These are phyloP conservation scores for Panagrolaimus sp. DNA, from an alignment of 1,140 invertebrate genomes.

Conservation along the genomic window DNA sequence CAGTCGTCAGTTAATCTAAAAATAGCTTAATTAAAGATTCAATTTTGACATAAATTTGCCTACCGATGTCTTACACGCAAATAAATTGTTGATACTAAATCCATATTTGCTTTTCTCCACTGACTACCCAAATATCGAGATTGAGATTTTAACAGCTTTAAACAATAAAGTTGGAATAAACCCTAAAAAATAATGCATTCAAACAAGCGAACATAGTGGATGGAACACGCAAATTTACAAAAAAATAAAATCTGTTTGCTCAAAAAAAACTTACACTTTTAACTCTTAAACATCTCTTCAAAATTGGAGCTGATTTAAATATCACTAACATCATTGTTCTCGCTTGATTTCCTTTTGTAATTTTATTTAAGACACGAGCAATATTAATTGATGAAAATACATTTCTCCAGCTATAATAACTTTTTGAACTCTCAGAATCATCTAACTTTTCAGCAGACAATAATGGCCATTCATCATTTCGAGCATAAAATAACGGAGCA, in stretches of 20 bases:
- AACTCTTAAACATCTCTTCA: constrained; percentile 86
- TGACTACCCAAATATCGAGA: constrained; percentile 96
- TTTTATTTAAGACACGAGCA: constrained; percentile 89
- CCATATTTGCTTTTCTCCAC: constrained; percentile 99
- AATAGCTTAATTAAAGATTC: background rate
- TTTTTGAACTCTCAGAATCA: constrained; percentile 38
- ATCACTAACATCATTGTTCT: constrained; percentile 99
- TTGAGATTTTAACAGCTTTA: constrained; percentile 98
- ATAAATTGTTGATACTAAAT: constrained; percentile 97
- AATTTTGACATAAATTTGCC: constrained; percentile 59
- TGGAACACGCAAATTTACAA: too few species aligned
- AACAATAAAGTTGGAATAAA: constrained; percentile 94
- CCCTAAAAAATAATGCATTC: constrained; percentile 66
- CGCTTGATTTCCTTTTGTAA: constrained; percentile 98
- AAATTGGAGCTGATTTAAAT: constrained; percentile 95
- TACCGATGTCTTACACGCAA: constrained; percentile 78
- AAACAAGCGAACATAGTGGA: too few species aligned
- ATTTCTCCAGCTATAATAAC: constrained; percentile 85
- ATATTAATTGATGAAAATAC: constrained; percentile 96
- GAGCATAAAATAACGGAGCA: too few species aligned
- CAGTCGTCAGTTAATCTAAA: constrained; percentile 89
- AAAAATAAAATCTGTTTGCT: too few species aligned
- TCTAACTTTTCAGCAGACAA: constrained; percentile 80
- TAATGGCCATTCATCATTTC: constrained; percentile 73
- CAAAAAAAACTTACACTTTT: constrained; percentile 41